phyloP scores from a whole-genome alignment of 37 sponge, comb jelly and placozoan species.

The Halisarca cf. caerulea region DNA sequence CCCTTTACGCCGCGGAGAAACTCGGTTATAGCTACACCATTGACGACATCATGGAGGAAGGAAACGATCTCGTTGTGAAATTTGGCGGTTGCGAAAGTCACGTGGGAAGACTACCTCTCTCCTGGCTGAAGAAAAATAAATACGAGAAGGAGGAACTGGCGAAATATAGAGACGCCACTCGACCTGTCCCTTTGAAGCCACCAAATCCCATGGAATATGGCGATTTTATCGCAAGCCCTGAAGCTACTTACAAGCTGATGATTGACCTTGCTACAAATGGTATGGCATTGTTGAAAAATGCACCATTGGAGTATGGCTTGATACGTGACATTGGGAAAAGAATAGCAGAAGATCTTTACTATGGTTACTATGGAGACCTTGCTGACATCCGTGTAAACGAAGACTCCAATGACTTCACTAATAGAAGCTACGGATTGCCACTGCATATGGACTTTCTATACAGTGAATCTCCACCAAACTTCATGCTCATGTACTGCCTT shows the following conservation, averaged over 20 bases:
- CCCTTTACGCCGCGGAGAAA: no score
- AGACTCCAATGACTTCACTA: no score
- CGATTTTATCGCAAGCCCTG: background rate
- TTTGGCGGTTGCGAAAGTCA: slow-evolving; percentile 39
- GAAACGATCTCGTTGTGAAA: background rate
- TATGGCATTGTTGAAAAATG: background rate
- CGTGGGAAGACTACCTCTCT: slow-evolving; percentile 22
- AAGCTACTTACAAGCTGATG: background rate
- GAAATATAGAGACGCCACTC: no score
- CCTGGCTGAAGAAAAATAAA: background rate
- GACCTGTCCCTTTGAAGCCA: no score
- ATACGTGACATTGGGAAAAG: background rate
- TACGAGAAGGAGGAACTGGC: background rate
- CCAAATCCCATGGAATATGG: no score
- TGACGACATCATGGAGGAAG: background rate
- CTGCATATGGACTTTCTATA: no score
- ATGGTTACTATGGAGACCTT: no score
- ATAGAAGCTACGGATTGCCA: no score
- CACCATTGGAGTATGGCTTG: background rate
- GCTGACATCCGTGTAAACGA: no score
- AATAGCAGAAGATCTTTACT: background rate
- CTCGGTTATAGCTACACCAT: background rate
- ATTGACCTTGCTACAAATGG: background rate
- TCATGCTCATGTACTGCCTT: no score
- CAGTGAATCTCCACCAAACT: no score